Percentiles rank a stretch among this genome's conserved stretches.
phyloP scores from a whole-genome alignment of 1,140 invertebrate genomes.

The Globodera rostochiensis region DNA sequence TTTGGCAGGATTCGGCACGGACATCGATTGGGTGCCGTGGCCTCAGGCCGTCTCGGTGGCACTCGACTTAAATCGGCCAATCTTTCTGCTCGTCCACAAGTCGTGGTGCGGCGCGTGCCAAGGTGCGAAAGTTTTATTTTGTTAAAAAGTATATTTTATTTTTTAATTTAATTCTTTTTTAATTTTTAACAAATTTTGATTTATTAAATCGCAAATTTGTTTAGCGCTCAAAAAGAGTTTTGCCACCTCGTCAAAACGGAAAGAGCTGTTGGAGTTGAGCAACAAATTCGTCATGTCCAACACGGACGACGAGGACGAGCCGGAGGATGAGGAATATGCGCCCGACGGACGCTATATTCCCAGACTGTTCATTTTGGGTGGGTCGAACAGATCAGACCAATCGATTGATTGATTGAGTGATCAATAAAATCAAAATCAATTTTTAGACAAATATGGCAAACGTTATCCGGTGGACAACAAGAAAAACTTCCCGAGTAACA shows the following conservation, averaged over 20 bases:
- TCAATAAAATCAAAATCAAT: constrained; percentile 17
- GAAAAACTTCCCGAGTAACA: constrained; percentile 58
- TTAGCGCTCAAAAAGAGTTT: constrained; percentile 58
- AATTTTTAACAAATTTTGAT: background rate
- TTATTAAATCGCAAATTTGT: constrained; percentile 31
- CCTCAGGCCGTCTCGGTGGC: constrained; percentile 56
- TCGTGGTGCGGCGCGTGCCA: constrained; percentile 65
- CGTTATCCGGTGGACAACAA: constrained; percentile 59
- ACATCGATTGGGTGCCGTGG: constrained; percentile 63
- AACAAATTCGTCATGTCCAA: constrained; percentile 64
- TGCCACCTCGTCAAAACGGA: constrained; percentile 44
- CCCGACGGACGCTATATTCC: constrained; percentile 64
- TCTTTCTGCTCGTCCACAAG: constrained; percentile 64
- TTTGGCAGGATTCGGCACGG: constrained; percentile 41
- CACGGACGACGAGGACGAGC: constrained; percentile 64
- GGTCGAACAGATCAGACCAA: background rate
- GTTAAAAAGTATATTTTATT: background rate
- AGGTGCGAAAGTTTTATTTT: constrained; percentile 29
- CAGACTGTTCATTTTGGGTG: constrained; percentile 61
- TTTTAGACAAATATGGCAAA: constrained; percentile 62
- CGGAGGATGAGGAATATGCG: constrained; percentile 60
- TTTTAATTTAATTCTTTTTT: background rate
- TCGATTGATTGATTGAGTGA: background rate
- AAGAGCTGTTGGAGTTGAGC: constrained; percentile 58
- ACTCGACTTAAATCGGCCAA: constrained; percentile 60